These are phyloP conservation scores for Propsilocerus akamusi DNA, from an alignment of 1,140 invertebrate genomes.

Conservation along the genomic window DNA sequence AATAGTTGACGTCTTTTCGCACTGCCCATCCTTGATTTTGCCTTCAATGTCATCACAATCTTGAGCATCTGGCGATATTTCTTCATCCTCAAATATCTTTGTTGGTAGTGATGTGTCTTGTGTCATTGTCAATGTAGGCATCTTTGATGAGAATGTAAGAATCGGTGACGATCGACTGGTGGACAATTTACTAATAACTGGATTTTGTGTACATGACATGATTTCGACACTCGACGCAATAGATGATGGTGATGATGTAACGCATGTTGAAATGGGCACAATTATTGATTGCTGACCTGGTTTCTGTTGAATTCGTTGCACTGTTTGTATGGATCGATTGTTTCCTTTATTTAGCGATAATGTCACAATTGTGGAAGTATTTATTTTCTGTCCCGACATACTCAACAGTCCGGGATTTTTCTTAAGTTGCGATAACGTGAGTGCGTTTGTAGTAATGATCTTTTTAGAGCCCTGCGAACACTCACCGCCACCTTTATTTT, in stretches of 20 bases:
- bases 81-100: conserved; percentile 41
- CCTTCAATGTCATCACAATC: conserved; percentile 27
- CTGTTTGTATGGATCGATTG: conserved; percentile 11
- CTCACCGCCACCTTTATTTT: neutral
- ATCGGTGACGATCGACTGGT: neutral
- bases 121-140: conserved; percentile 31
- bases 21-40: conserved; percentile 5
- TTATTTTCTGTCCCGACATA: conserved; percentile 14
- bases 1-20: neutral
- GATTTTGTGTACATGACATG: conserved; percentile 17
- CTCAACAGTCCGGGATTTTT: conserved; percentile 9
- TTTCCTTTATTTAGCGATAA: conserved; percentile 18
- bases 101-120: conserved; percentile 34
- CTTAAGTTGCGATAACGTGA: conserved; percentile 3
- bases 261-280: neutral
- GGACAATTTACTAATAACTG: conserved; percentile 22
- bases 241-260: conserved; percentile 13
- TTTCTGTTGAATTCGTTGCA: neutral
- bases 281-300: neutral
- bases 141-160: conserved; percentile 19
- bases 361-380: conserved; percentile 17
- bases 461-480: neutral
- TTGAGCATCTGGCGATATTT: conserved; percentile 32
- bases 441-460: neutral
- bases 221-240: conserved; percentile 8